A percentile compares a stretch with the other conserved stretches of the same genome.
These are phyloP conservation scores for Hirtodrosophila cameraria DNA, from an alignment of 2,888 invertebrate species.

Conservation along the genomic window DNA sequence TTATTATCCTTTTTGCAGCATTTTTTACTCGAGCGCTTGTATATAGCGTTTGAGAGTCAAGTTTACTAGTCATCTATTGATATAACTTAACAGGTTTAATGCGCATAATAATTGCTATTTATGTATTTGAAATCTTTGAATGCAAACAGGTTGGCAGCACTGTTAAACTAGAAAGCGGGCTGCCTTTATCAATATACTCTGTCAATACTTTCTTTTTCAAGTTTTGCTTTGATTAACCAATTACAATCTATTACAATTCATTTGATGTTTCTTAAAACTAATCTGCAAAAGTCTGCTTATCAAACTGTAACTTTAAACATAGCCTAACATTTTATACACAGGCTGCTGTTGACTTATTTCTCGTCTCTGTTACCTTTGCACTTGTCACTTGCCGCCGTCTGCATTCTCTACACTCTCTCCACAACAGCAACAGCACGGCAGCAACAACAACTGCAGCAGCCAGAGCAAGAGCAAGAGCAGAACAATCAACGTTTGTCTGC, in stretches of 20 bases:
- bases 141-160: slow-evolving; percentile 29
- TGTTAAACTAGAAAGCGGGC: slow-evolving; percentile 8
- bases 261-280: not conserved
- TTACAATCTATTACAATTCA: not conserved
- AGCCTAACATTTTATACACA: slow-evolving; percentile 6
- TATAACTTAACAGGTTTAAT: slow-evolving; percentile 21
- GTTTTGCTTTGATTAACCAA: not conserved
- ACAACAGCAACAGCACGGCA: slow-evolving; percentile 11
- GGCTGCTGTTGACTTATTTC: slow-evolving; percentile 1
- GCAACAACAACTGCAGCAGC: slow-evolving; percentile 7
- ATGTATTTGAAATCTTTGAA: slow-evolving; percentile 1
- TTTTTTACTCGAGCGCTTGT: slow-evolving; percentile 1
- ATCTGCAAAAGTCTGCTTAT: not conserved
- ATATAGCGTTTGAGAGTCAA: slow-evolving; percentile 16
- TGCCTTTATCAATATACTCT: slow-evolving; percentile 3
- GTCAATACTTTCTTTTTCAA: slow-evolving; percentile 15
- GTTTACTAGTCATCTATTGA: slow-evolving; percentile 27
- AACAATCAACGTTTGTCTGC: slow-evolving; percentile 71
- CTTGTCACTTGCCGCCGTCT: slow-evolving; percentile 45
- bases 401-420: slow-evolving; percentile 24
- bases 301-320: not conserved
- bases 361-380: slow-evolving; percentile 37
- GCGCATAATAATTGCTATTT: slow-evolving; percentile 19
- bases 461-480: slow-evolving; percentile 34
- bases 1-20: slow-evolving; percentile 9